phyloP scores from a whole-genome alignment of 2,888 invertebrate genomes.

The Aplocera efformata region DNA sequence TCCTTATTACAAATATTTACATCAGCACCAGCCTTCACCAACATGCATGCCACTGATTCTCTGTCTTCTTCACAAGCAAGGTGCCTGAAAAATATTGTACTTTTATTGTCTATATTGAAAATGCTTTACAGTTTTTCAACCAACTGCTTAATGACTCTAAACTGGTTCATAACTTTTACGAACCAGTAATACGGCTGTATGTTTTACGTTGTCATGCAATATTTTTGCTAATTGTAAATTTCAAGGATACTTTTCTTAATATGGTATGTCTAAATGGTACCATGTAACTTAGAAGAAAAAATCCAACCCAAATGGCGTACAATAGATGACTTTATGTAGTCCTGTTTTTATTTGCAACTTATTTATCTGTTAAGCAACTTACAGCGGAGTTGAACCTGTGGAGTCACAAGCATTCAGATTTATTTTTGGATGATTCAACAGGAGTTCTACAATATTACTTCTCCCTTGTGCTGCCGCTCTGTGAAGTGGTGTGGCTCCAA shows the following conservation, averaged over 20 bases:
- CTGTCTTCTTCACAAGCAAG: slow-evolving; percentile 91
- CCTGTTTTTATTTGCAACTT: no score
- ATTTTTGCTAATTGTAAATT: no score
- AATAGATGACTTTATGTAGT: no score
- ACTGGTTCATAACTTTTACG: no score
- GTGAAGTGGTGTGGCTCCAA: slow-evolving; percentile 88
- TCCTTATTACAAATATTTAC: slow-evolving; percentile 82
- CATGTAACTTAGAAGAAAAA: no score
- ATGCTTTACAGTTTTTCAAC: background rate
- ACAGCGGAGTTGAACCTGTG: slow-evolving; percentile 89
- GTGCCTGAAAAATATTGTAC: slow-evolving; percentile 75
- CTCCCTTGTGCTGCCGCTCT: slow-evolving; percentile 90
- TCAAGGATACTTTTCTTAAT: no score
- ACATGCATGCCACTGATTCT: slow-evolving; percentile 82
- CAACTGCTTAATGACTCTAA: no score
- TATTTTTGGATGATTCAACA: slow-evolving; percentile 79
- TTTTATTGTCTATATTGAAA: no score
- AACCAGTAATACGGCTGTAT: no score
- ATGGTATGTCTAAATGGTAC: no score
- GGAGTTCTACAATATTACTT: slow-evolving; percentile 82
- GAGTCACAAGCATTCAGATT: slow-evolving; percentile 82
- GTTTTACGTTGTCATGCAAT: no score
- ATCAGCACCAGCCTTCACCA: slow-evolving; percentile 84
- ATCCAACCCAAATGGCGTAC: no score
- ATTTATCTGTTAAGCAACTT: slow-evolving; percentile 48